phyloP scores from a whole-genome alignment of 2,113 vertebrate genomes.

The Columba janthina region DNA sequence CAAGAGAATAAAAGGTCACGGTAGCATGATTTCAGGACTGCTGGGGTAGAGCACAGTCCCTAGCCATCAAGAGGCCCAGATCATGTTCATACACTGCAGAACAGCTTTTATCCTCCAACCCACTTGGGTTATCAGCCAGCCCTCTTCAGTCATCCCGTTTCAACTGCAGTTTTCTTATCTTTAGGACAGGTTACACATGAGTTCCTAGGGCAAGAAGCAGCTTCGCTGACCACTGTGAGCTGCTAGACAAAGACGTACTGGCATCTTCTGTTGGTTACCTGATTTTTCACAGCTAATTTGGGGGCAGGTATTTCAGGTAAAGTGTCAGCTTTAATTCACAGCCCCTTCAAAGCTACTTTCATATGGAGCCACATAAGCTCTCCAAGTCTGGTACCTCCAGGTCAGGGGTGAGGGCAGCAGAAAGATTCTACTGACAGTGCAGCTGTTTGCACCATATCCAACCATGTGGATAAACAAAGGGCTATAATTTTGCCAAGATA shows the following conservation, averaged over 20 bases:
- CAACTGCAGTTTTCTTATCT: neutral
- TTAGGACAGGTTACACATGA: neutral
- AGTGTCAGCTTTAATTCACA: constrained; percentile 63
- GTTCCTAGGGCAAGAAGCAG: neutral
- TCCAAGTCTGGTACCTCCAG: constrained; percentile 29
- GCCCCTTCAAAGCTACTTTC: constrained; percentile 33
- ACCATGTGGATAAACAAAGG: constrained; percentile 64
- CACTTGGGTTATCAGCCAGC: neutral
- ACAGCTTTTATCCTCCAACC: neutral
- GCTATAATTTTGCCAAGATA: constrained; percentile 67
- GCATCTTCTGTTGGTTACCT: constrained; percentile 12
- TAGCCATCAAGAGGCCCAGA: neutral
- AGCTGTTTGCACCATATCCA: constrained; percentile 56
- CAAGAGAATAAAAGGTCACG: neutral
- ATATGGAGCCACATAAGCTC: constrained; percentile 1
- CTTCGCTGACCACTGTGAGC: constrained; percentile 21
- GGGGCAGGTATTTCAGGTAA: constrained; percentile 58
- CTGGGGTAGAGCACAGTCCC: neutral
- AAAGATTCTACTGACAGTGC: constrained; percentile 59
- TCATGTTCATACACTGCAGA: neutral
- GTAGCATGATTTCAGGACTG: neutral
- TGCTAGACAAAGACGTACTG: neutral
- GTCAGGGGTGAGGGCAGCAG: constrained; percentile 57
- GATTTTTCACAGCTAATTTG: constrained; percentile 69
- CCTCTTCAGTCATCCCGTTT: neutral